A percentile compares a stretch with the other conserved stretches of the same genome.
Evolutionary conservation across 1,140 invertebrate genomes (phyloP).

Genomic region (Sycobia sp.): DNA sequence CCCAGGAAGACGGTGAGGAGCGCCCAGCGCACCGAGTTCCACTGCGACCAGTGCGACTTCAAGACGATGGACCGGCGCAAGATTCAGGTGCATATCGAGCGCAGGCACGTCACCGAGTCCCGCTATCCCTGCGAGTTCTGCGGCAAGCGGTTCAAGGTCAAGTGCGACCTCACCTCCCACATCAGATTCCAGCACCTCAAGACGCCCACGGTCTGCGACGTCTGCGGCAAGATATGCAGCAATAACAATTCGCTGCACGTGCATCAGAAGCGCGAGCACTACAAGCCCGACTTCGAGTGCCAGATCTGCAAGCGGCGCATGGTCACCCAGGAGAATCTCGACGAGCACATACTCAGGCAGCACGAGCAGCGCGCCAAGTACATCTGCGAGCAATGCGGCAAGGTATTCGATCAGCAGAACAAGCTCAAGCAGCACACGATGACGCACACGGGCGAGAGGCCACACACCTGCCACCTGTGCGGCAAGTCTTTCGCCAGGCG

Average conservation of each 20-base stretch:
- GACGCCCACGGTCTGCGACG: conserved; percentile 59
- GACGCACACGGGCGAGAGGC: conserved; percentile 73
- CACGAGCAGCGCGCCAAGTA: conserved; percentile 51
- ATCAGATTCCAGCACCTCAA: conserved; percentile 57
- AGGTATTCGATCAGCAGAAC: conserved; percentile 64
- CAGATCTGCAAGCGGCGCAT: conserved; percentile 48
- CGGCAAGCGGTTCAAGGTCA: conserved; percentile 65
- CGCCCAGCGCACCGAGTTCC: conserved; percentile 14
- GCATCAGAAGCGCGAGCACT: conserved; percentile 52
- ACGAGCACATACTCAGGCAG: conserved; percentile 48
- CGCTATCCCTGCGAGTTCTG: conserved; percentile 49
- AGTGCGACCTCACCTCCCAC: conserved; percentile 56
- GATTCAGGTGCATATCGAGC: conserved; percentile 65
- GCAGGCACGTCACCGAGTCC: conserved; percentile 45
- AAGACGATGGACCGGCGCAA: conserved; percentile 58
- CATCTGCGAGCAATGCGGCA: conserved; percentile 76
- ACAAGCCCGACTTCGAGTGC: conserved; percentile 51
- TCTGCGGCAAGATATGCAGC: conserved; percentile 58
- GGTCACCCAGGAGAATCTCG: conserved; percentile 50
- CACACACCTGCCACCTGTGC: conserved; percentile 78
- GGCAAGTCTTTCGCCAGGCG: conserved; percentile 71
- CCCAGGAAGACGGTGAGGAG: conserved; percentile 26
- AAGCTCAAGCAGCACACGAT: conserved; percentile 66
- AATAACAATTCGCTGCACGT: conserved; percentile 48
- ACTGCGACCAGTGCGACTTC: conserved; percentile 49